These are phyloP conservation scores for Scarus forsteni DNA, from an alignment of 2,797 vertebrate genomes.

Conservation along the genomic window DNA sequence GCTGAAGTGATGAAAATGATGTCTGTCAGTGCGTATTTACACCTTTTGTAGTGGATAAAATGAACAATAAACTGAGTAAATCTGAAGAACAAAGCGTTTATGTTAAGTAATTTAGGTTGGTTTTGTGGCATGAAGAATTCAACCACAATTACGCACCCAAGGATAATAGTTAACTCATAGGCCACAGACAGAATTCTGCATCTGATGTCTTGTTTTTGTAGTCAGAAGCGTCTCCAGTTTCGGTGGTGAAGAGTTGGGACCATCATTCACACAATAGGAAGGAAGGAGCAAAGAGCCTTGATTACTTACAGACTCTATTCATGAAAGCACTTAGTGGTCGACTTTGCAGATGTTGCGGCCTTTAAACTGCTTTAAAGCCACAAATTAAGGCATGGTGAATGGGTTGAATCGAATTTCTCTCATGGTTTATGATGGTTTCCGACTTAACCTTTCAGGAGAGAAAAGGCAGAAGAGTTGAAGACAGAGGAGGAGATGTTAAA, in stretches of 20 bases:
- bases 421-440: conserved; percentile 17
- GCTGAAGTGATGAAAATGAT: conserved; percentile 25
- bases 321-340: conserved; percentile 57
- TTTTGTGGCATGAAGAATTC: conserved; percentile 52
- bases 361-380: conserved; percentile 43
- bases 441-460: conserved; percentile 14
- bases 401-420: conserved; percentile 28
- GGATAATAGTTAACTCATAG: conserved; percentile 28
- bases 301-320: conserved; percentile 70
- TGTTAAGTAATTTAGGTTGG: conserved; percentile 47
- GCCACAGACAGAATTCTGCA: conserved; percentile 22
- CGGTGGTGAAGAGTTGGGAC: conserved; percentile 14
- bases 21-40: conserved; percentile 35
- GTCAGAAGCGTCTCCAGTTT: conserved; percentile 11
- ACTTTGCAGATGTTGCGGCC: conserved; percentile 54
- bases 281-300: conserved; percentile 43
- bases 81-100: conserved; percentile 41
- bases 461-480: conserved; percentile 10
- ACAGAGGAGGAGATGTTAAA: conserved; percentile 32
- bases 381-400: conserved; percentile 38
- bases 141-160: conserved; percentile 36
- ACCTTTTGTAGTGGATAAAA: conserved; percentile 24
- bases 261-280: conserved; percentile 59
- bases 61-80: conserved; percentile 35
- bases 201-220: conserved; percentile 55